These are phyloP conservation scores for Aradophagus sp. DNA, from an alignment of 1,140 invertebrate species.

Conservation along the genomic window DNA sequence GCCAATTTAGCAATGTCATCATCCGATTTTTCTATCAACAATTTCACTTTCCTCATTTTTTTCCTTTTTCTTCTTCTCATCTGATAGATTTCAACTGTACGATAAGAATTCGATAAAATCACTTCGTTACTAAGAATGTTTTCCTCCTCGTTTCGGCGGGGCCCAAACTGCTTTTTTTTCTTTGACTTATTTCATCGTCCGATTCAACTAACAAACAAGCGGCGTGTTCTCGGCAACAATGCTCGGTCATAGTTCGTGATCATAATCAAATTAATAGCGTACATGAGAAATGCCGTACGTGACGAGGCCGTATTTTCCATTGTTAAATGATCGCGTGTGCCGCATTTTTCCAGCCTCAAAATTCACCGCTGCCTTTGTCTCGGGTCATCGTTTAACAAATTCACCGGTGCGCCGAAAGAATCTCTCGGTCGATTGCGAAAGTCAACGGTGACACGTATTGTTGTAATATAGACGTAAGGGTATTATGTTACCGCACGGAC, in stretches of 20 bases:
- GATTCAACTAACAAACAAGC: too few relatives aligned
- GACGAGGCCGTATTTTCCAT: slow-evolving; percentile 52
- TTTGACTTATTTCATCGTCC: too few relatives aligned
- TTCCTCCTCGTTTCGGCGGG: too few relatives aligned
- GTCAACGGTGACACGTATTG: slow-evolving; percentile 10
- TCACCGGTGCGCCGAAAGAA: slow-evolving; percentile 33
- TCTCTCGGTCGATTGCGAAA: slow-evolving; percentile 24
- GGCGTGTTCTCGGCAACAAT: slow-evolving; percentile 17
- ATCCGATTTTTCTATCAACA: too few relatives aligned
- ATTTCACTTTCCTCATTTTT: too few relatives aligned
- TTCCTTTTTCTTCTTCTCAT: neutral
- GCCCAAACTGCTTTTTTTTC: too few relatives aligned
- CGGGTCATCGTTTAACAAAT: slow-evolving; percentile 37
- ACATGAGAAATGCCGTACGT: slow-evolving; percentile 47
- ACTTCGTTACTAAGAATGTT: too few relatives aligned
- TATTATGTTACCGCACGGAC: slow-evolving; percentile 7
- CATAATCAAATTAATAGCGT: slow-evolving; percentile 49
- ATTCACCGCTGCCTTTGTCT: slow-evolving; percentile 34
- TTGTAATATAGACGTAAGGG: slow-evolving; percentile 10
- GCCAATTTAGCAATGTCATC: too few relatives aligned
- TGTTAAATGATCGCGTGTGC: slow-evolving; percentile 41
- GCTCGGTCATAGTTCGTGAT: slow-evolving; percentile 51
- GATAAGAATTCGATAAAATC: too few relatives aligned
- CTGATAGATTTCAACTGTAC: too few relatives aligned
- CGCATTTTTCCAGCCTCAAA: slow-evolving; percentile 30